Base-by-base conservation (phyloP, 2,888 invertebrate species). In the Ectemnius cavifrons region DNA sequence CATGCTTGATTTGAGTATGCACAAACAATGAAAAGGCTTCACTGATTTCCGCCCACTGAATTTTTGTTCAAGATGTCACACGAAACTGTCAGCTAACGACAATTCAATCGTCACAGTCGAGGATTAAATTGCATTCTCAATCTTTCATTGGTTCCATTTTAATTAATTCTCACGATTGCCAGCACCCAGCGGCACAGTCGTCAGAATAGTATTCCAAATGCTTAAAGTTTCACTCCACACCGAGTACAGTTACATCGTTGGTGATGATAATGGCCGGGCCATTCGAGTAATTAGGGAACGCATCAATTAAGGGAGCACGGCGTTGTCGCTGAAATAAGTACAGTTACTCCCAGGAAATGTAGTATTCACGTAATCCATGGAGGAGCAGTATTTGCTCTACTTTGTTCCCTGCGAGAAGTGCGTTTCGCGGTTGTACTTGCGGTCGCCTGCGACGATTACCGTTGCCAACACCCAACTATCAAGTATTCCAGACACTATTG, bases 381-480 rank as follows among this genome's bases (percentile, higher is more conserved):
- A 6, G 13, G 18, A 27, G 45, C 20, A 47, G 59, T 67, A 73
- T 77, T 63, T 62, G 52, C 63, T 73, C 73, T 67, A 57, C 71
- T 73, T 78, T 73, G 46, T 18, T 23, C 49, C 45, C 18, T 61
- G 60, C 23, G 57, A 63, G 14, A 69, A 63, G 37, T 63, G 67
- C 60, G 65, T 78, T 73, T 69, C 73, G 80, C 67, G 71, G 71
- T 72, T 27, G 49, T 49, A 46, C 23, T 47, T 47, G 16, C 18
- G 20, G 67, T 73, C 68, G 52, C 6, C 20, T 62, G 37, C 63
- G 66, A 63, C n/a, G 69, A 56, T 70, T 64, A 65, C 61, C 13
- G 60, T 67, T 67, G 63, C 60, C 14, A 66, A 78, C 63, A 70
- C 67, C 67, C 37, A 64, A 64, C 37, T 37, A 37, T 8, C 37